phyloP scores from a whole-genome alignment of 2,888 invertebrate genomes.

The Maniola hyperantus region DNA sequence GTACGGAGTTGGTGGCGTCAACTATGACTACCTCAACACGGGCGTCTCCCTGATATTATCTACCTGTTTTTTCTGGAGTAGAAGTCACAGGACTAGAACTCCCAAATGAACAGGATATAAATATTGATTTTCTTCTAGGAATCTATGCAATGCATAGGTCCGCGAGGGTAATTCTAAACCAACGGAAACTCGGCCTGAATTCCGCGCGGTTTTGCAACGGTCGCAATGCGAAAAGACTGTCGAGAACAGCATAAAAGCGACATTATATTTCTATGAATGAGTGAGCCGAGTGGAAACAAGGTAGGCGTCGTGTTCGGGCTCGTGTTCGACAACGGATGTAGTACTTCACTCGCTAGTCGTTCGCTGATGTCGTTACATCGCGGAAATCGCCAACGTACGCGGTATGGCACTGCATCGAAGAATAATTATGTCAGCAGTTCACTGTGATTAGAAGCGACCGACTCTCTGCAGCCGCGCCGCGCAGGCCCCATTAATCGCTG shows the following conservation, averaged over 20 bases:
- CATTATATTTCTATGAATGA: slow-evolving; percentile 65
- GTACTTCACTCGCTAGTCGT: slow-evolving; percentile 52
- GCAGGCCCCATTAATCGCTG: slow-evolving; percentile 41
- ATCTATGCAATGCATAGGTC: slow-evolving; percentile 23
- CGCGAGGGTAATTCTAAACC: slow-evolving; percentile 43
- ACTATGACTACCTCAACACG: slow-evolving; percentile 79
- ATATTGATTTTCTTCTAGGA: slow-evolving; percentile 12
- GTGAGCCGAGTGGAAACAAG: slow-evolving; percentile 48
- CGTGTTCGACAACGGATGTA: slow-evolving; percentile 66
- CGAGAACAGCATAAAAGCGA: slow-evolving; percentile 53
- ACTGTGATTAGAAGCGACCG: slow-evolving; percentile 59
- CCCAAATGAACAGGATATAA: slow-evolving; percentile 80
- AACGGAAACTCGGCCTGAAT: slow-evolving; percentile 60
- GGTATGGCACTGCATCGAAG: slow-evolving; percentile 51
- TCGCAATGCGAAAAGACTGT: slow-evolving; percentile 52
- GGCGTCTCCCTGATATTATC: slow-evolving; percentile 73
- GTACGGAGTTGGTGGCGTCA: slow-evolving; percentile 82
- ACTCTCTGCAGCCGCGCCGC: slow-evolving; percentile 44
- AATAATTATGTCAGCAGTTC: slow-evolving; percentile 76
- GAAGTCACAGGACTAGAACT: slow-evolving; percentile 72
- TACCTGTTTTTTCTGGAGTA: slow-evolving; percentile 81
- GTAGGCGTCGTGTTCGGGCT: slow-evolving; percentile 52
- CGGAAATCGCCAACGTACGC: slow-evolving; percentile 55
- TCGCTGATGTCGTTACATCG: slow-evolving; percentile 58
- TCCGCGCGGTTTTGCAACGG: slow-evolving; percentile 55